phyloP scores from a whole-genome alignment of 2,797 vertebrate genomes.

The Lepilemur ruficaudatus region DNA sequence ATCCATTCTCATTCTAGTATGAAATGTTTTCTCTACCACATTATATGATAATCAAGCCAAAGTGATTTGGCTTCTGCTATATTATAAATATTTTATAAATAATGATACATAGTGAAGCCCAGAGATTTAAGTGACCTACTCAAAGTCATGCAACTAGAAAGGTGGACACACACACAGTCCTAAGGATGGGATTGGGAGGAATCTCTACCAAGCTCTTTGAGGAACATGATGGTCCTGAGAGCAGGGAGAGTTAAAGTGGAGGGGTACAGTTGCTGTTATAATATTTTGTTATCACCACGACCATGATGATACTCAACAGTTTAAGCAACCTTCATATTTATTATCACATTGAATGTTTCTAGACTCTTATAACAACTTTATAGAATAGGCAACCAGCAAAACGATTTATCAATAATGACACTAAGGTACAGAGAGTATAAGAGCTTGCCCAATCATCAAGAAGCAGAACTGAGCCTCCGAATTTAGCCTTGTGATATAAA shows the following conservation, averaged over 20 bases:
- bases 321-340: neutral
- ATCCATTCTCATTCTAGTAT: neutral
- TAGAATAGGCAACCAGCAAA: neutral
- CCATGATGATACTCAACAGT: neutral
- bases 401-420: neutral
- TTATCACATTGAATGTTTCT: neutral
- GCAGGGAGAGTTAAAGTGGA: neutral
- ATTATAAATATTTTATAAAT: neutral
- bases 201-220: neutral
- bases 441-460: neutral
- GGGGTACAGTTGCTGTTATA: rapidly evolving
- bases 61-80: neutral
- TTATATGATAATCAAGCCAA: neutral
- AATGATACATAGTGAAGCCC: neutral
- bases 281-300: neutral
- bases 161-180: rapidly evolving
- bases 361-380: neutral
- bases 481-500: neutral
- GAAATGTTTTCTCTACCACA: neutral
- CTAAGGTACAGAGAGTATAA: neutral
- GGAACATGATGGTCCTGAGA: neutral
- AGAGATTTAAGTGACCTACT: neutral
- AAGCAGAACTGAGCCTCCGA: neutral
- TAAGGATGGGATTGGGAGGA: neutral
- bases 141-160: neutral